These are phyloP conservation scores for Phyllopteryx taeniolatus DNA, from an alignment of 2,113 vertebrate species.

Conservation along the genomic window DNA sequence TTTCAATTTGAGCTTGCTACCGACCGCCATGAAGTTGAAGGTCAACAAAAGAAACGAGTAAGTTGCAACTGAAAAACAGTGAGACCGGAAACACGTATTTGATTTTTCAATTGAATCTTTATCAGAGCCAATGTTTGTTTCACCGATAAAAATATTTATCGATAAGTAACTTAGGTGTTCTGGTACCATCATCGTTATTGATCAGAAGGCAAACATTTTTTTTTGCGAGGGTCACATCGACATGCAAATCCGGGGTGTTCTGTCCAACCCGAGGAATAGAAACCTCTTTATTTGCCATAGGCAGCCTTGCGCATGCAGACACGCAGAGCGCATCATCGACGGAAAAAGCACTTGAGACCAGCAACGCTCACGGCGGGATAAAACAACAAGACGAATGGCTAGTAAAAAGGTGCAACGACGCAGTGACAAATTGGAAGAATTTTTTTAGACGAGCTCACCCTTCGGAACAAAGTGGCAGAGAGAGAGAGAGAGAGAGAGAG, in stretches of 20 bases:
- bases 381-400: constrained; percentile 10
- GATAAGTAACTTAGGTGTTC: neutral
- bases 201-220: too few species aligned
- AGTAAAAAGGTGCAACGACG: constrained; percentile 39
- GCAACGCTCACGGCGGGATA: neutral
- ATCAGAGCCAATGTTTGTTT: neutral
- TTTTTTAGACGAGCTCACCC: constrained; percentile 69
- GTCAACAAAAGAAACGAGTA: neutral
- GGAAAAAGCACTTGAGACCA: neutral
- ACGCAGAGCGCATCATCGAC: neutral
- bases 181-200: neutral
- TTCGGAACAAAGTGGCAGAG: constrained; percentile 72
- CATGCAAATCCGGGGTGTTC: constrained; percentile 46
- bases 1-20: too few species aligned
- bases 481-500: constrained; percentile 21
- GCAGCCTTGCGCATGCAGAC: constrained; percentile 17
- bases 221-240: neutral
- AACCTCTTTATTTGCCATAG: constrained; percentile 7
- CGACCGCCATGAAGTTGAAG: too few species aligned
- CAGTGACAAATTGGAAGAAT: constrained; percentile 12
- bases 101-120: neutral
- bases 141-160: too few species aligned
- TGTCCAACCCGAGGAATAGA: constrained; percentile 6
- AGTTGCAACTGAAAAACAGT: neutral
- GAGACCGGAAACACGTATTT: neutral